phyloP scores from a whole-genome alignment of 2,797 vertebrate species.

The Melanotaenia nigrans region DNA sequence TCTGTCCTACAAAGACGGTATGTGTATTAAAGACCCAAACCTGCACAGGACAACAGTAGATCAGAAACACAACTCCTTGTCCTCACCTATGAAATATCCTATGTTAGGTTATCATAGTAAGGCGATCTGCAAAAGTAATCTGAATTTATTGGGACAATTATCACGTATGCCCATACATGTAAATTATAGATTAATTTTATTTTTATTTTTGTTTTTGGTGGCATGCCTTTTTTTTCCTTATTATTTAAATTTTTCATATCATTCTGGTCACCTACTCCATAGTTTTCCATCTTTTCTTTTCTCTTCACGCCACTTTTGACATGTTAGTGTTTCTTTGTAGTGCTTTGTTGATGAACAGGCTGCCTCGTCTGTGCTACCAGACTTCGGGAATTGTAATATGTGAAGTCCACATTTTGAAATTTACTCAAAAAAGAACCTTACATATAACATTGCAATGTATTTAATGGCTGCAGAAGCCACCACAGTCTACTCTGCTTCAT shows the following conservation, averaged over 20 bases:
- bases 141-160: background rate
- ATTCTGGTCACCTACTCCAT: conserved; percentile 43
- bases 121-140: background rate
- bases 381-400: background rate
- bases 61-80: conserved; percentile 36
- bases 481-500: no score
- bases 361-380: background rate
- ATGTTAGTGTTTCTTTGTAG: conserved; percentile 1
- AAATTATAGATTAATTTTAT: conserved; percentile 2
- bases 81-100: background rate
- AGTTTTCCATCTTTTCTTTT: conserved; percentile 12
- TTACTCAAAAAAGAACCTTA: no score
- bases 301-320: conserved; percentile 28
- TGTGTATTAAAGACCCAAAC: conserved; percentile 76
- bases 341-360: conserved; percentile 18
- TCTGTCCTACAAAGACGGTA: conserved; percentile 99
- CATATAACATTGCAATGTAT: no score
- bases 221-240: conserved; percentile 18
- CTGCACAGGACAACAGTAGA: conserved; percentile 54
- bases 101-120: background rate
- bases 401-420: conserved; percentile 5
- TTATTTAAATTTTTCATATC: conserved; percentile 1
- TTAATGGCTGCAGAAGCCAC: no score
- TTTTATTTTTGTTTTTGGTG: conserved; percentile 7
- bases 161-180: conserved; percentile 37